These are phyloP conservation scores for Barypeithes pellucidus DNA, from an alignment of 2,888 invertebrate species.

Conservation along the genomic window DNA sequence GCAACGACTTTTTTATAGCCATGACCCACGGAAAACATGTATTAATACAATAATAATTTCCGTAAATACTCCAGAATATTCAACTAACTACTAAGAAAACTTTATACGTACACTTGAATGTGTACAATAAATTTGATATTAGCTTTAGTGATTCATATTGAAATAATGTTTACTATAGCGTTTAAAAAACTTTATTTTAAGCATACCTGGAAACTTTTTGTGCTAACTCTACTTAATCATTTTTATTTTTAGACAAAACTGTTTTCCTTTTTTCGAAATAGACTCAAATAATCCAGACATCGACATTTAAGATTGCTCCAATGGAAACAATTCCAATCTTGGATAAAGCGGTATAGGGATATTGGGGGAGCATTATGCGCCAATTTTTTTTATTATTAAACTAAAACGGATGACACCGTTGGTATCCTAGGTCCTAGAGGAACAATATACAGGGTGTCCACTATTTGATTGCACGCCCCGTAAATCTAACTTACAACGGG, in stretches of 20 bases:
- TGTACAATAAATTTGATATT: background rate
- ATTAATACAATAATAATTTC: background rate
- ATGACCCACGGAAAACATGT: too few species aligned
- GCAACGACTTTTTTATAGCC: too few species aligned
- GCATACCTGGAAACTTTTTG: slow-evolving; percentile 11
- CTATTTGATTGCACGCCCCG: too few species aligned
- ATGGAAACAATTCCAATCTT: too few species aligned
- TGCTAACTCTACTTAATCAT: background rate
- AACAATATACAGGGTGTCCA: too few species aligned
- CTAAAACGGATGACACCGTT: too few species aligned
- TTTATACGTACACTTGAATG: background rate
- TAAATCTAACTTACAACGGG: too few species aligned
- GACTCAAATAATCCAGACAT: background rate
- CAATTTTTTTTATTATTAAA: too few species aligned
- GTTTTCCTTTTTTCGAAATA: background rate
- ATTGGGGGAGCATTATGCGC: too few species aligned
- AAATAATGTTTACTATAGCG: slow-evolving; percentile 6
- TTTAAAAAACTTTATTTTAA: slow-evolving; percentile 3
- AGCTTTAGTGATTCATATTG: slow-evolving; percentile 10
- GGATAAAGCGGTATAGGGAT: background rate
- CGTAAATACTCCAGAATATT: background rate
- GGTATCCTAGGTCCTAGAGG: too few species aligned
- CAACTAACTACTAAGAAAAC: background rate
- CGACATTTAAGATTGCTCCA: background rate
- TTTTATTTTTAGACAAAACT: background rate